Percentiles rank a stretch among this genome's conserved stretches.
phyloP scores from a whole-genome alignment of 2,888 invertebrate genomes.

The Hartigia nigra region DNA sequence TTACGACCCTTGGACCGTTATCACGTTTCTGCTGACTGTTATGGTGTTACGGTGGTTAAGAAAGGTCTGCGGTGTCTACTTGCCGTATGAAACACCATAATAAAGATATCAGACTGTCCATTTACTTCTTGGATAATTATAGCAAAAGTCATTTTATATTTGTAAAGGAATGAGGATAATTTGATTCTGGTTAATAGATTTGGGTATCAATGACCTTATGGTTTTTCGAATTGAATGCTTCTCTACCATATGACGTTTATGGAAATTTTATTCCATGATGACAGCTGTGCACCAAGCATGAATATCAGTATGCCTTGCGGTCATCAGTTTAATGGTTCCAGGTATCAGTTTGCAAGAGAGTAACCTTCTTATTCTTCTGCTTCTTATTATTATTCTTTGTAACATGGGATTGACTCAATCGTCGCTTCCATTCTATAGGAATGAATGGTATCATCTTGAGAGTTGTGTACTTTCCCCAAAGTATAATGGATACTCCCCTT shows the following conservation, averaged over 20 bases:
- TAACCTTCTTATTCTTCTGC: neutral
- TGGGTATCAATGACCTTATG: neutral
- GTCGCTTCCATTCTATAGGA: neutral
- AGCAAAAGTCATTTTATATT: slow-evolving; percentile 2
- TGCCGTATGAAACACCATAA: neutral
- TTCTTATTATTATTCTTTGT: neutral
- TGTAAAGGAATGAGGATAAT: neutral
- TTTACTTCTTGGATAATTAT: neutral
- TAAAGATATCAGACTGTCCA: neutral
- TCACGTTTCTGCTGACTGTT: neutral
- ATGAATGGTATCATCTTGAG: neutral
- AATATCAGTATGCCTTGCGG: neutral
- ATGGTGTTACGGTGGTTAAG: neutral
- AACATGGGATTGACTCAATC: neutral
- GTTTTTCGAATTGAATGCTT: neutral
- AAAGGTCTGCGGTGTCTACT: neutral
- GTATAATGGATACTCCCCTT: neutral
- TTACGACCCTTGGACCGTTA: neutral
- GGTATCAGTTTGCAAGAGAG: neutral
- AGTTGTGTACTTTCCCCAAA: neutral
- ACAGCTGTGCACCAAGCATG: neutral
- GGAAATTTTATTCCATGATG: neutral
- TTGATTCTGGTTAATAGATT: neutral
- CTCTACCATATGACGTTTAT: neutral
- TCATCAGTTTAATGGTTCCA: neutral